Evolutionary conservation across 2,888 invertebrate species (phyloP).

Genomic region (Phoronis australis): DNA sequence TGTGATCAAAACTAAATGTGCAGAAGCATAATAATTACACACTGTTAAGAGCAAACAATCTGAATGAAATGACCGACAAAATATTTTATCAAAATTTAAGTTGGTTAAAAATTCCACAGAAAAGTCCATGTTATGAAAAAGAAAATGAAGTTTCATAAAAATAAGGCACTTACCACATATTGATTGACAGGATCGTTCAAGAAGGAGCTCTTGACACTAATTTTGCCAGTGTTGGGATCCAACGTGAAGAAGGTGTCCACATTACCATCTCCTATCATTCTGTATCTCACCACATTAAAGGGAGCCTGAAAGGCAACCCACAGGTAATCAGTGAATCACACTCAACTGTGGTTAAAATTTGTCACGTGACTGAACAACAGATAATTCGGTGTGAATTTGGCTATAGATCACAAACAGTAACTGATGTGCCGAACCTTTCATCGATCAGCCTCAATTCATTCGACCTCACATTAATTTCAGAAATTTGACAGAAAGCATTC

Average conservation of each 20-base stretch:
- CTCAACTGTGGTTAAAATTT: neutral
- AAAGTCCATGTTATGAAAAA: too few species aligned
- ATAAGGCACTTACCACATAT: slow-evolving; percentile 3
- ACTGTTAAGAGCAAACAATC: too few species aligned
- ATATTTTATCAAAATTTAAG: too few species aligned
- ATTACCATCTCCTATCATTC: neutral
- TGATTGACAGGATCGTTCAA: neutral
- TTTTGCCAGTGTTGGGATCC: neutral
- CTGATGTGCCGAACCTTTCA: neutral
- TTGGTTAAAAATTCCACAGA: too few species aligned
- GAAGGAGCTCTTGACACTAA: too few species aligned
- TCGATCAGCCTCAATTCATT: neutral
- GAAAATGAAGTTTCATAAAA: too few species aligned
- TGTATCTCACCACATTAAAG: neutral
- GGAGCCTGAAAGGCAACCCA: slow-evolving; percentile 2
- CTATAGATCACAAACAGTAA: neutral
- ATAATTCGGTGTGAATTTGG: too few species aligned
- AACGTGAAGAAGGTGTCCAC: neutral
- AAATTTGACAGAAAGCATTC: too few species aligned
- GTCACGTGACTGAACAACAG: neutral
- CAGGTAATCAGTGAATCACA: neutral
- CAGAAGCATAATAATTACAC: too few species aligned
- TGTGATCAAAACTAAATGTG: too few species aligned
- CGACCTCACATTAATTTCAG: too few species aligned
- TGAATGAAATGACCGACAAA: too few species aligned